phyloP scores from a whole-genome alignment of 92 coral and sea anemone species.

The Blastomussa wellsi region DNA sequence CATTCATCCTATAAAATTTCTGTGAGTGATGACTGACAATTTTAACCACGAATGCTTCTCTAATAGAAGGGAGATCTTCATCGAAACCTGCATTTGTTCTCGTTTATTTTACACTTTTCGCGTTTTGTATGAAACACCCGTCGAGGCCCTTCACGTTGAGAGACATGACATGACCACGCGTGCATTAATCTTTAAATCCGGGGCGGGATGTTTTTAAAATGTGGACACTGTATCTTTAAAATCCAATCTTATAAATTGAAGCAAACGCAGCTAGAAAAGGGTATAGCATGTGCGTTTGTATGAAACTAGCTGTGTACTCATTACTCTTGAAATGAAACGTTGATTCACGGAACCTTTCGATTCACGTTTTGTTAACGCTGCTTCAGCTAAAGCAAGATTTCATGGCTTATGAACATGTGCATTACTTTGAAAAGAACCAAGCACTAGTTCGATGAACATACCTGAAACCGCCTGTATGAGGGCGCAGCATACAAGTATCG shows the following conservation, averaged over 20 bases:
- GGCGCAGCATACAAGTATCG: conserved; percentile 4
- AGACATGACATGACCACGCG: not conserved
- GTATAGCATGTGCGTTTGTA: not conserved
- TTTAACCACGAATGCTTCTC: not conserved
- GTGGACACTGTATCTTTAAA: conserved; percentile 18
- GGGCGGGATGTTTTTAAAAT: not conserved
- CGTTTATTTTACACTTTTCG: not conserved
- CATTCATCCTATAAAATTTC: not conserved
- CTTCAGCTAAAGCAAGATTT: not conserved
- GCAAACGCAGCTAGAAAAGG: not conserved
- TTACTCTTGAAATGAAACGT: not conserved
- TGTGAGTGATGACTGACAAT: not conserved
- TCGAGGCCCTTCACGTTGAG: too few species aligned
- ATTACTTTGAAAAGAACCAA: not conserved
- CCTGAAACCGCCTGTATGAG: conserved; percentile 9
- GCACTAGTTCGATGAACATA: not conserved
- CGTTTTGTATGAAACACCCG: not conserved
- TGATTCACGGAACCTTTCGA: not conserved
- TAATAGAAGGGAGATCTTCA: not conserved
- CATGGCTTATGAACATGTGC: not conserved
- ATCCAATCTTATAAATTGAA: not conserved
- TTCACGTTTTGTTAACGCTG: not conserved
- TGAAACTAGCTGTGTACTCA: not conserved
- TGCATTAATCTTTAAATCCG: not conserved
- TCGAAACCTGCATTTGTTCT: not conserved